Conservation (phyloP, 2,797 vertebrate species). For the Alauda arvensis region DNA sequence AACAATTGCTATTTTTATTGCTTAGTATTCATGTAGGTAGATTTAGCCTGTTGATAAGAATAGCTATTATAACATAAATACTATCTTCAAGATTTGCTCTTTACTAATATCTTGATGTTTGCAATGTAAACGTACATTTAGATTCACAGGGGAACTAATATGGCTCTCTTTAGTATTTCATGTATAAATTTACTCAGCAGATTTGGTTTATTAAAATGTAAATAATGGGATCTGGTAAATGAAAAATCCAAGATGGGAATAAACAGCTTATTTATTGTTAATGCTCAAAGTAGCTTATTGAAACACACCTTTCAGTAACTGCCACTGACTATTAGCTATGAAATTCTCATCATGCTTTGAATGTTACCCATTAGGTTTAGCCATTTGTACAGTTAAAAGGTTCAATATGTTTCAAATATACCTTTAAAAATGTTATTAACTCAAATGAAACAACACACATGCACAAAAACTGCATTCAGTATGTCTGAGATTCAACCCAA, state of each 20-base stretch:
- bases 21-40: constrained; percentile 44
- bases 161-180: constrained; percentile 32
- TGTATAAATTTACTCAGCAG: constrained; percentile 44
- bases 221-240: constrained; percentile 52
- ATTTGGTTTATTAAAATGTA: constrained; percentile 60
- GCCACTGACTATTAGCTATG: constrained; percentile 40
- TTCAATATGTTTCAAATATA: not conserved
- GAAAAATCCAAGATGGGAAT: constrained; percentile 44
- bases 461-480: constrained; percentile 47
- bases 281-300: constrained; percentile 28
- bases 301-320: constrained; percentile 25
- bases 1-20: constrained; percentile 58
- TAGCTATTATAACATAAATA: constrained; percentile 35
- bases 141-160: constrained; percentile 28
- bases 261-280: constrained; percentile 52
- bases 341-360: constrained; percentile 34
- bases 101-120: constrained; percentile 32
- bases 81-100: constrained; percentile 48
- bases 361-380: constrained; percentile 26
- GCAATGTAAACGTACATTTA: not conserved
- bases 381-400: constrained; percentile 24
- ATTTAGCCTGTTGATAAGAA: constrained; percentile 35
- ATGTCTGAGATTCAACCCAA: constrained; percentile 50
- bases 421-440: constrained; percentile 30
- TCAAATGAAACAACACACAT: not conserved